These are phyloP conservation scores for Microtus pennsylvanicus DNA, from an alignment of 2,113 vertebrate species.

Conservation along the genomic window DNA sequence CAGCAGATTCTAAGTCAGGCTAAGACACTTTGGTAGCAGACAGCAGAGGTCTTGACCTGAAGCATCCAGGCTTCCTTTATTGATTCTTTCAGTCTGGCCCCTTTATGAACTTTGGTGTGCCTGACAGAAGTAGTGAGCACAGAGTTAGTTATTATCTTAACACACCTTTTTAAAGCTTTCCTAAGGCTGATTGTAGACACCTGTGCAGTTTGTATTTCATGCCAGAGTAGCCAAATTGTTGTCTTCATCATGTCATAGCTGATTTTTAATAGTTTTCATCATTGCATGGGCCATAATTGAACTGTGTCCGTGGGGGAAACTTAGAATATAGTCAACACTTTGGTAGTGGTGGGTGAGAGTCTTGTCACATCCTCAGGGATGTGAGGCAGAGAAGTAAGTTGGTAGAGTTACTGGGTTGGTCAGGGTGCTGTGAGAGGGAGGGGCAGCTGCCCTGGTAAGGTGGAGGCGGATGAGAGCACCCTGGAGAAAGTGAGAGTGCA, in stretches of 20 bases:
- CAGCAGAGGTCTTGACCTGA: not conserved
- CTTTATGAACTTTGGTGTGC: slow-evolving; percentile 43
- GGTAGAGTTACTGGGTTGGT: not conserved
- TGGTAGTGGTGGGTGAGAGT: not conserved
- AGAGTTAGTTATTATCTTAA: slow-evolving; percentile 48
- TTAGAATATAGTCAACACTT: slow-evolving; percentile 7
- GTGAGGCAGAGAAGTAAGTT: not conserved
- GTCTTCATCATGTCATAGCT: not conserved
- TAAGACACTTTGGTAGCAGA: slow-evolving; percentile 30
- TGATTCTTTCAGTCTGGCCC: not conserved
- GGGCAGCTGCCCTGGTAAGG: not conserved
- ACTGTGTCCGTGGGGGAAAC: not conserved
- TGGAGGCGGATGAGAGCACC: not conserved
- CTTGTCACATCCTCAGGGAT: not conserved
- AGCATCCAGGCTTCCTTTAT: slow-evolving; percentile 38
- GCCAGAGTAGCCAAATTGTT: slow-evolving; percentile 21
- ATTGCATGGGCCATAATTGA: not conserved
- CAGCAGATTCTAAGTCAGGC: slow-evolving; percentile 7
- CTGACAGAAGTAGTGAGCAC: not conserved
- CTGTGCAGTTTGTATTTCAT: slow-evolving; percentile 49
- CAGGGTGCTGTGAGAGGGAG: not conserved
- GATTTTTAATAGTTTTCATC: not conserved
- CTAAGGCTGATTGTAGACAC: slow-evolving; percentile 14
- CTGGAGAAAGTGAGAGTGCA: slow-evolving; percentile 1
- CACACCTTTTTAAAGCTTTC: slow-evolving; percentile 26